phyloP scores from a whole-genome alignment of 2,888 invertebrate genomes.

The Synanthedon andrenaeformis region DNA sequence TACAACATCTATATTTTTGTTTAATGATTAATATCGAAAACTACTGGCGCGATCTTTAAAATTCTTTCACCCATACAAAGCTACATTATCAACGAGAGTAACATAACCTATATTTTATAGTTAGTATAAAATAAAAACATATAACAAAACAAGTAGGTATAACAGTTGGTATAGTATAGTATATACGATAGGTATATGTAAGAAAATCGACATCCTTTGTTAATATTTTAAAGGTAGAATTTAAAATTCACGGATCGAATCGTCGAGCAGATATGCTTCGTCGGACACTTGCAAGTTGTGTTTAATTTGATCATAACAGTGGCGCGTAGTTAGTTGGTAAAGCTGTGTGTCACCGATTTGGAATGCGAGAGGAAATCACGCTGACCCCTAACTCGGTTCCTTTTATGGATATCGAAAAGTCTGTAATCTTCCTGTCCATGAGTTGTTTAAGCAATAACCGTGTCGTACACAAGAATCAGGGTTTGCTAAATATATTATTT shows the following conservation, averaged over 20 bases:
- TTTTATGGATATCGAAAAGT: conserved; percentile 48
- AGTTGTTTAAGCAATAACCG: conserved; percentile 9
- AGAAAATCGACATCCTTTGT: conserved; percentile 4
- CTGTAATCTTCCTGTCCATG: conserved; percentile 39
- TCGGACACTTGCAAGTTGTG: conserved; percentile 43
- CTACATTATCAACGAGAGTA: too few relatives aligned
- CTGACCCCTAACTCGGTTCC: conserved; percentile 56
- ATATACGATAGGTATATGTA: conserved; percentile 3
- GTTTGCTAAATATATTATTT: conserved; percentile 2
- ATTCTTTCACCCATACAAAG: too few relatives aligned
- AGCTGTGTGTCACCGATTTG: conserved; percentile 51
- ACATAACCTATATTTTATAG: too few relatives aligned
- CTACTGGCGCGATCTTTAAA: too few relatives aligned
- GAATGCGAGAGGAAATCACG: conserved; percentile 63
- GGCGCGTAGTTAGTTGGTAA: conserved; percentile 16
- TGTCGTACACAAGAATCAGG: conserved; percentile 8
- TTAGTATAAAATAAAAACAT: too few relatives aligned
- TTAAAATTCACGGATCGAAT: conserved; percentile 46
- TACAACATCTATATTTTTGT: too few relatives aligned
- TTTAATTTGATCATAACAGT: conserved; percentile 51
- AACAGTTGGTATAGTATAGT: too few relatives aligned
- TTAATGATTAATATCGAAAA: too few relatives aligned
- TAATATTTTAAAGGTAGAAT: conserved; percentile 24
- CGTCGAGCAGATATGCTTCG: conserved; percentile 44
- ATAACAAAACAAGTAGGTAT: too few relatives aligned